Base-by-base conservation (phyloP, 2,888 invertebrate genomes). In the Lithosia quadra region DNA sequence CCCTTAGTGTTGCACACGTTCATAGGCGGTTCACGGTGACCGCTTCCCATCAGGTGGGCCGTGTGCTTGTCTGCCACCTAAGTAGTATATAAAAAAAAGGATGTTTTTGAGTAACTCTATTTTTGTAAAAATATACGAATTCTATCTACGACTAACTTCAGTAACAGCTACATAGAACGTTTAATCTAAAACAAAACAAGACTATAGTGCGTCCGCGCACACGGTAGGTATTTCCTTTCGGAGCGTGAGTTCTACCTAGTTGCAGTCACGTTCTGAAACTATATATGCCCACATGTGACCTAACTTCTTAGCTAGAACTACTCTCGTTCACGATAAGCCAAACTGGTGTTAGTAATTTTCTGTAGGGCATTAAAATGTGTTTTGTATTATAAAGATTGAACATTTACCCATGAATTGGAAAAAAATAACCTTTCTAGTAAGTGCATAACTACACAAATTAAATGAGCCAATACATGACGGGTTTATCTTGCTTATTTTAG, bases 231-330 rank as follows among this genome's bases (percentile, higher is more conserved):
- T 49, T 55, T 60, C 49, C 43, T 53, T 57, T 33, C 33, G 22
- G 68, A 75, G 81, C 84, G 85, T 85, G 85, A 79, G 80, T 75
- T 10, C 58, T 8, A n/a, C 49, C 57, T 65, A 8, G 22, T 53
- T 21, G 11, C 13, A 75, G 75, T 80, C 84, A 85, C 83, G 84
- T 80, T 66, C 72, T 21, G 81, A 74, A 81, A 18, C 61, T 28
- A 49, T 28, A 49, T 65, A 57, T 28, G 56, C 10, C 13, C n/a
- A 60, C 22, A 57, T 64, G 61, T 39, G 34, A 62, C 33, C 49
- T 49, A 62, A 56, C 22, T 67, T 10, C 11, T 7, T 9, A 10
- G 24, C 36, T 49, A 36, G 28, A 28, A 18, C 33, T 61, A 39
- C n/a, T 53, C n/a, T 2, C 33, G 39, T 39, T 65, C 21, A 43